A percentile compares a stretch with the other conserved stretches of the same genome.
Conservation (phyloP, 2,888 invertebrate species). For the Lissocephala sabroskyi region DNA sequence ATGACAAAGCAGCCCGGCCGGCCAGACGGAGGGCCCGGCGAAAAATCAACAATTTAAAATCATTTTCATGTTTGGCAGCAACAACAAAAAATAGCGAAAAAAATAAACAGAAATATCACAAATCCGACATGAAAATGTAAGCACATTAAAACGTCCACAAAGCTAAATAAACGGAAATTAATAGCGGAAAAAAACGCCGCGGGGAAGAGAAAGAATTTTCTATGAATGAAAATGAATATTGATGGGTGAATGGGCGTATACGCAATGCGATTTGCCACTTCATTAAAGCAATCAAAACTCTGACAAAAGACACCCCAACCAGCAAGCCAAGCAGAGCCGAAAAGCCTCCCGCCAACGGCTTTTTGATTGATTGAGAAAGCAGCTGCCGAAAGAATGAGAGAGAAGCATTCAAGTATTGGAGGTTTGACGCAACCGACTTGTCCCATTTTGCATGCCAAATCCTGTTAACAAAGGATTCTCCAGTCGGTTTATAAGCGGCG, state of each 20-base stretch:
- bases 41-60: conserved; percentile 58
- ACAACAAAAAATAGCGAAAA: background rate
- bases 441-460: too few species aligned
- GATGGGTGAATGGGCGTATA: conserved; percentile 25
- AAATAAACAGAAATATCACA: too few species aligned
- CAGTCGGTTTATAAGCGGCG: too few species aligned
- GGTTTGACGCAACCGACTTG: too few species aligned
- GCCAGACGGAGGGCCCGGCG: background rate
- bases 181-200: too few species aligned
- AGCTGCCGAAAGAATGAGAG: too few species aligned
- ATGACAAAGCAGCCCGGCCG: background rate
- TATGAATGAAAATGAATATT: too few species aligned
- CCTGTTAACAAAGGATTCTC: too few species aligned
- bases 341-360: conserved; percentile 13
- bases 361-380: conserved; percentile 53
- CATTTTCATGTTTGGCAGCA: conserved; percentile 50
- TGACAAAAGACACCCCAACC: too few species aligned
- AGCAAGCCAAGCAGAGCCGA: conserved; percentile 16
- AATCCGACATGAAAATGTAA: conserved; percentile 7
- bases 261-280: conserved; percentile 42
- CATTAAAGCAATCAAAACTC: conserved; percentile 44
- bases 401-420: too few species aligned
- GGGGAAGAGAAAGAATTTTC: too few species aligned
- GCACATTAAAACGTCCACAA: conserved; percentile 31
- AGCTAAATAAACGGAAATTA: conserved; percentile 21